Evolutionary conservation across 1,140 invertebrate genomes (phyloP).

Genomic region (Magallana ariakensis): DNA sequence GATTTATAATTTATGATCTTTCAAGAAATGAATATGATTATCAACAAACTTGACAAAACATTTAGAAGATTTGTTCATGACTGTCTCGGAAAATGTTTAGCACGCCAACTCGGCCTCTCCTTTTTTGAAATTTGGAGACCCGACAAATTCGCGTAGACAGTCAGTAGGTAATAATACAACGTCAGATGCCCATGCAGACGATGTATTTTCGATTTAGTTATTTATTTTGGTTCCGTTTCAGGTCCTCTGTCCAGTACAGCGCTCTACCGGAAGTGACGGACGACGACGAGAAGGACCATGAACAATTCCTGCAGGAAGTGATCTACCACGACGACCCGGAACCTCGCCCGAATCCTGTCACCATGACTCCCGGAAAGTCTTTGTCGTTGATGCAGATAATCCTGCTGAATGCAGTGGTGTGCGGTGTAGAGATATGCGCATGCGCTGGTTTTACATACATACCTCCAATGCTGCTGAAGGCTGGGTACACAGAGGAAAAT

Average conservation of each 20-base stretch:
- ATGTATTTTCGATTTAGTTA: not conserved
- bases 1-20: too few relatives aligned
- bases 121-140: not conserved
- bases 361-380: constrained; percentile 22
- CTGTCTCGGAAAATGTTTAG: not conserved
- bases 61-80: not conserved
- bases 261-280: constrained; percentile 28
- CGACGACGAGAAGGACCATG: not conserved
- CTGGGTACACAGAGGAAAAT: constrained; percentile 79
- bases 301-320: constrained; percentile 6
- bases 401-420: constrained; percentile 80
- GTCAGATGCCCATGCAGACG: not conserved
- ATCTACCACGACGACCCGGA: constrained; percentile 19
- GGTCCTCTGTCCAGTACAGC: constrained; percentile 25
- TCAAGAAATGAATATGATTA: too few relatives aligned
- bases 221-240: not conserved
- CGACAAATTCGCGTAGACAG: too few relatives aligned
- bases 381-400: constrained; percentile 69
- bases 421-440: constrained; percentile 81
- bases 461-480: constrained; percentile 81
- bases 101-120: not conserved
- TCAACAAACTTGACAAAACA: not conserved
- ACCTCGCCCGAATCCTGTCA: not conserved
- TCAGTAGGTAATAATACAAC: not conserved
- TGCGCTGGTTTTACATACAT: constrained; percentile 82